Percentiles rank a stretch among this genome's conserved stretches.
Evolutionary conservation across 1,140 invertebrate species (phyloP).

Genomic region (Eubasilissa regina): DNA sequence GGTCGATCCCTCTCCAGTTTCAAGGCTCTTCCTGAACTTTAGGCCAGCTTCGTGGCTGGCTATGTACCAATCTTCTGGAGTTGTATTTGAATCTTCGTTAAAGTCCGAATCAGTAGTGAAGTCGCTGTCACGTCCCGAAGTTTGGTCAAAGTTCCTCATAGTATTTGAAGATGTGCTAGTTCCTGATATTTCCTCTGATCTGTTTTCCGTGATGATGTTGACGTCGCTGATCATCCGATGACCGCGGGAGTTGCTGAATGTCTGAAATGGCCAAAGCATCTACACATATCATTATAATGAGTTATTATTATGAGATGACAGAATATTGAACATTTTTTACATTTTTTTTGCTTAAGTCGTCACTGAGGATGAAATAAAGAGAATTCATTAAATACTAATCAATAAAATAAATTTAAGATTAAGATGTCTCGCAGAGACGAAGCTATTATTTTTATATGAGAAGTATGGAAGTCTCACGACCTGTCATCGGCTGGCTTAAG

Average conservation of each 20-base stretch:
- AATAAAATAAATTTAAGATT: too few species aligned
- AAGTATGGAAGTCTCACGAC: too few species aligned
- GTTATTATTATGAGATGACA: background rate
- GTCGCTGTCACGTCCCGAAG: conserved; percentile 4
- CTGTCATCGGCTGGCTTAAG: too few species aligned
- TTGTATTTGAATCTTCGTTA: conserved; percentile 16
- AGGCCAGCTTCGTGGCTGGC: conserved; percentile 17
- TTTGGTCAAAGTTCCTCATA: conserved; percentile 11
- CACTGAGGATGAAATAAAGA: too few species aligned
- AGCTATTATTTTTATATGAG: too few species aligned
- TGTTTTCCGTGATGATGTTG: conserved; percentile 52
- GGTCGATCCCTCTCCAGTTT: background rate
- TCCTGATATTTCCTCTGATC: conserved; percentile 26
- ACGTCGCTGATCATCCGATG: conserved; percentile 71
- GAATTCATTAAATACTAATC: too few species aligned
- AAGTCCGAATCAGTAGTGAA: background rate
- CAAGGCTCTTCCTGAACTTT: conserved; percentile 27
- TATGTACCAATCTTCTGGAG: background rate
- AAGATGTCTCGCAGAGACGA: too few species aligned
- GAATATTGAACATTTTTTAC: background rate
- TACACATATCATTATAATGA: conserved; percentile 68
- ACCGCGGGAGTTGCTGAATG: conserved; percentile 74
- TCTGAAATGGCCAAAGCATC: conserved; percentile 83
- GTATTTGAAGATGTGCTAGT: conserved; percentile 6
- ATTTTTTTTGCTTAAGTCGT: background rate